Base-by-base conservation (phyloP, 2,888 invertebrate species). In the Aphodius sticticus region DNA sequence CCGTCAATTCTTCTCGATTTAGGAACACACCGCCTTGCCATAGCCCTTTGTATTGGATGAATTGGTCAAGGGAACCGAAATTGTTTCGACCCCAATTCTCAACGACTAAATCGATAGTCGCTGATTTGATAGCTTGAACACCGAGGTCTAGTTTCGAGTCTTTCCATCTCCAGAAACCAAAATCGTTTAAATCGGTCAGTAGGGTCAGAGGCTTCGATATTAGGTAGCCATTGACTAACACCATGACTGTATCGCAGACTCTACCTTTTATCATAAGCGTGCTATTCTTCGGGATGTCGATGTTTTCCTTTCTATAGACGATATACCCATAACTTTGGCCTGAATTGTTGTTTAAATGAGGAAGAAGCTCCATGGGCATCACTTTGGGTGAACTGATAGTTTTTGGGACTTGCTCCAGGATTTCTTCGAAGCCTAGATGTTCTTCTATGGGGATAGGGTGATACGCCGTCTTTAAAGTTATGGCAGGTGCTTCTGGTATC, bases 61-160 rank as follows among this genome's bases (percentile, higher is more conserved):
- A 91, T 71, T 92, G 86, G 35, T 84, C 82, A 26, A 92, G 84
- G 84, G 7, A 90, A 85, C 87, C 88, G 81, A 84, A 87, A 87
- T 96, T 96, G 74, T 95, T 92, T 77, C 96, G 91, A 6, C 97
- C 97, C 90, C 95, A 95, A 87, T 95, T 96, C 89, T 97, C 97
- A 2, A 90, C 90, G 1, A 93, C 83, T 12, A 91, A 80, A 75
- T 89, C 88, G 36, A 91, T 81, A 4, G 82, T 84, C 16, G 82
- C 83, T 81, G 86, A 80, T 6, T 83, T 83, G 78, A 81, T 75
- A 69, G 82, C 80, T 37, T 83, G 69, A 12, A 82, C 76, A 5
- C 84, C 83, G 15, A 90, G 80, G 6, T 78, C 76, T 15, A 89
- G 80, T 9, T 81, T 84, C 0, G 86, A 86, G 76, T 85, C 86